Base-by-base conservation (phyloP, 2,888 invertebrate genomes). In the Azorinus chamasolen region DNA sequence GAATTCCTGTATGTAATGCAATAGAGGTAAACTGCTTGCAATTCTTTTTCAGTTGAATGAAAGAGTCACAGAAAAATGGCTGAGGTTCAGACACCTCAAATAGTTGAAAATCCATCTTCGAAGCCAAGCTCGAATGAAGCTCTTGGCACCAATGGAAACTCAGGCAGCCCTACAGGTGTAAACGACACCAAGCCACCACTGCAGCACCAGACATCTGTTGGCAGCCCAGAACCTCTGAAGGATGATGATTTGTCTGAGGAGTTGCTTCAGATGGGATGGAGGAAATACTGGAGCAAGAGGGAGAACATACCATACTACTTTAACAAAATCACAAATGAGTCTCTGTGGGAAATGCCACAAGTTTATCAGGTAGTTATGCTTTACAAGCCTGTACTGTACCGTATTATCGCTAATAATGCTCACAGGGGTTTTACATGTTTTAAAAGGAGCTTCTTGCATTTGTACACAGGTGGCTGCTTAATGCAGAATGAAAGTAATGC, bases 321-420 rank as follows among this genome's bases (percentile, higher is more conserved):
- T 97, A 99, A 99, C 93, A 98, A 98, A 94, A 94, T 96, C 25
- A 97, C 97, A 0, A 97, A 98, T 63, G 97, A 98, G 94, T 98
- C 98, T n/a, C 94, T 98, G 86, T 99, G 99, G 99, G 98, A 99
- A 93, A 95, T 97, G 95, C 98, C 98, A 16, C 95, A 95, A n/a
- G 93, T 95, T 24, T 24, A 72, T 10, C 70, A 68, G 32, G 82
- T 84, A 58, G 59, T 75, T 71, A 5, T 16, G 25, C 45, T 39
- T 24, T 45, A 45, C 32, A 6, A 32, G 32, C 10, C 4, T n/a
- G n/a, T n/a, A n/a, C n/a, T n/a, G n/a, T n/a, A n/a, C n/a, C n/a
- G n/a, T n/a, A n/a, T n/a, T n/a, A n/a, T n/a, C n/a, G n/a, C n/a
- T n/a, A n/a, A n/a, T n/a, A n/a, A n/a, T n/a, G n/a, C n/a, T n/a